Conservation (phyloP, 1,140 invertebrate genomes). For the Nymphalis io region DNA sequence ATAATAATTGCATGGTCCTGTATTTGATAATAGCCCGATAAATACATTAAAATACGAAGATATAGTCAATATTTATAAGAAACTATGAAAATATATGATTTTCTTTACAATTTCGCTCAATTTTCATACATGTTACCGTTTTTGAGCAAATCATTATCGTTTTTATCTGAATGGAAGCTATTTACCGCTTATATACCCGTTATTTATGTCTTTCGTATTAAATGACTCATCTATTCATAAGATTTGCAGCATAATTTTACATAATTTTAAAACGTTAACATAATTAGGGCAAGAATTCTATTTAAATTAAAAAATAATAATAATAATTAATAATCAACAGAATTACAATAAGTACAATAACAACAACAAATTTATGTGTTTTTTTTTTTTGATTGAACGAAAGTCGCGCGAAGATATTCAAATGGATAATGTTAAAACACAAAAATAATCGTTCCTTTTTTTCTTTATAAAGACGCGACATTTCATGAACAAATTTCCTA, state of each 20-base stretch:
- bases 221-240: constrained; percentile 50
- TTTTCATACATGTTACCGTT: constrained; percentile 6
- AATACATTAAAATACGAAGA: constrained; percentile 32
- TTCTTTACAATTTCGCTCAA: constrained; percentile 16
- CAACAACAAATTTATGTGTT: constrained; percentile 48
- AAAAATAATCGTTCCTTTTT: too few species aligned
- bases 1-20: constrained; percentile 50
- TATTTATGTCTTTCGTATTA: constrained; percentile 48
- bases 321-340: constrained; percentile 51
- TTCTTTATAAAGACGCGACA: neutral
- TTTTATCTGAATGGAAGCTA: constrained; percentile 44
- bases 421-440: neutral
- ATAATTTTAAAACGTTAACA: constrained; percentile 28
- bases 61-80: constrained; percentile 48
- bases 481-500: constrained; percentile 10
- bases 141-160: constrained; percentile 57
- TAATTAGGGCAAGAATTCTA: constrained; percentile 33
- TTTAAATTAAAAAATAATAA: constrained; percentile 41
- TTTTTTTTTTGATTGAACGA: neutral
- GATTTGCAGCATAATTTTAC: constrained; percentile 54
- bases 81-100: constrained; percentile 64
- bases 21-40: constrained; percentile 56
- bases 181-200: constrained; percentile 42
- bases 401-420: constrained; percentile 12
- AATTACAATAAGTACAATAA: constrained; percentile 45